Conservation (phyloP, 2,797 vertebrate species). For the Lepidocolaptes lacrymiger region DNA sequence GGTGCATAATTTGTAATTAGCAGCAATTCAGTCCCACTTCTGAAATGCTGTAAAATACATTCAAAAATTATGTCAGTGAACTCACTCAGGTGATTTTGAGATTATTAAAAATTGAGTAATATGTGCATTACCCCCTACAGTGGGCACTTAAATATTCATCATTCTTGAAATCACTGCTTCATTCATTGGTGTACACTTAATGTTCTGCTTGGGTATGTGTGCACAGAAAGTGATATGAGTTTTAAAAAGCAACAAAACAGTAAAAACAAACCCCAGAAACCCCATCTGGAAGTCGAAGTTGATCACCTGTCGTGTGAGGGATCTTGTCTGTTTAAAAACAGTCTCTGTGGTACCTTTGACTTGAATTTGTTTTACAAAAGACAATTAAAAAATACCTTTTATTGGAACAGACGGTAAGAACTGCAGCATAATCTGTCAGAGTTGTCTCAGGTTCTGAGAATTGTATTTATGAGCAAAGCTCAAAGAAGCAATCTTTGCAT, state of each 20-base stretch:
- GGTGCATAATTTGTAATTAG: neutral
- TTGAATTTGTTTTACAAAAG: neutral
- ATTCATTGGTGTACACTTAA: neutral
- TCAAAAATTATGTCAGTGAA: neutral
- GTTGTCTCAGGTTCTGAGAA: neutral
- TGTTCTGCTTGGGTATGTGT: neutral
- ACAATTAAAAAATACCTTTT: neutral
- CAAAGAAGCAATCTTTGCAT: neutral
- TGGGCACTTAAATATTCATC: neutral
- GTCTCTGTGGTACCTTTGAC: neutral
- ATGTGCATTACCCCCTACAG: neutral
- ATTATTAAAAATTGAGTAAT: neutral
- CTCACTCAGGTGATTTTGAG: neutral
- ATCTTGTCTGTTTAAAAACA: neutral
- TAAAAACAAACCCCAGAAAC: neutral
- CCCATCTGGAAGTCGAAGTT: neutral
- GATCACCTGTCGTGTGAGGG: neutral
- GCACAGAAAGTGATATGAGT: accelerated
- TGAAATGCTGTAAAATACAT: neutral
- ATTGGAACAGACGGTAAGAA: neutral
- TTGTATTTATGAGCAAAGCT: neutral
- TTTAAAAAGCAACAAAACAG: neutral
- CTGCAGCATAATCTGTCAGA: neutral
- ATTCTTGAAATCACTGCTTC: neutral
- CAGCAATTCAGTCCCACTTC: neutral